Conservation (phyloP, 2,797 vertebrate species). For the Chrysocyon brachyurus region DNA sequence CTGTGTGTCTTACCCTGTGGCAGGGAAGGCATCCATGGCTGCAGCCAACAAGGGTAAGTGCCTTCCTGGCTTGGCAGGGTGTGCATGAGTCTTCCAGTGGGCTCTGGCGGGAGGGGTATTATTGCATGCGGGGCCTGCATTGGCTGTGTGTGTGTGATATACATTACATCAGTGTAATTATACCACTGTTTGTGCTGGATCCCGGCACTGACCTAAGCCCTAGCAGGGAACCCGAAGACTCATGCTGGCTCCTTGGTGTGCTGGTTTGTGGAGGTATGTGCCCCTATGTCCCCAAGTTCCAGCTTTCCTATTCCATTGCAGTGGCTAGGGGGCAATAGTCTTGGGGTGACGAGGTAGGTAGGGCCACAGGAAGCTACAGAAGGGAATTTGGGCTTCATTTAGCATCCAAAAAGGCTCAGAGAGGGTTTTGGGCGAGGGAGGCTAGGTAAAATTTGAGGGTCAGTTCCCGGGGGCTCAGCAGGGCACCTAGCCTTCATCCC, state of each 20-base stretch:
- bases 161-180: not conserved
- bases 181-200: not conserved
- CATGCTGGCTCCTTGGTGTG: not conserved
- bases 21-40: slow-evolving; percentile 84
- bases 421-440: not conserved
- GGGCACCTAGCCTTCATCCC: not conserved
- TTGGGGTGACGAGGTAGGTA: not conserved
- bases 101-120: not conserved
- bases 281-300: not conserved
- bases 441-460: not conserved
- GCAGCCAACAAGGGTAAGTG: slow-evolving; percentile 85
- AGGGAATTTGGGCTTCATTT: not conserved
- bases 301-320: not conserved
- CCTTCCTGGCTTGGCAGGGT: not conserved
- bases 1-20: slow-evolving; percentile 33
- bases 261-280: not conserved
- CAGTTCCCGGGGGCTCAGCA: not conserved
- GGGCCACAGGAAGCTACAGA: not conserved
- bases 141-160: not conserved
- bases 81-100: not conserved
- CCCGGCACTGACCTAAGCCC: not conserved
- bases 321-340: not conserved
- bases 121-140: not conserved
- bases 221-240: not conserved
- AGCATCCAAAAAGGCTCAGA: not conserved